A percentile compares a stretch with the other conserved stretches of the same genome.
These are phyloP conservation scores for Galerucella calmariensis DNA, from an alignment of 2,888 invertebrate genomes.

Conservation along the genomic window DNA sequence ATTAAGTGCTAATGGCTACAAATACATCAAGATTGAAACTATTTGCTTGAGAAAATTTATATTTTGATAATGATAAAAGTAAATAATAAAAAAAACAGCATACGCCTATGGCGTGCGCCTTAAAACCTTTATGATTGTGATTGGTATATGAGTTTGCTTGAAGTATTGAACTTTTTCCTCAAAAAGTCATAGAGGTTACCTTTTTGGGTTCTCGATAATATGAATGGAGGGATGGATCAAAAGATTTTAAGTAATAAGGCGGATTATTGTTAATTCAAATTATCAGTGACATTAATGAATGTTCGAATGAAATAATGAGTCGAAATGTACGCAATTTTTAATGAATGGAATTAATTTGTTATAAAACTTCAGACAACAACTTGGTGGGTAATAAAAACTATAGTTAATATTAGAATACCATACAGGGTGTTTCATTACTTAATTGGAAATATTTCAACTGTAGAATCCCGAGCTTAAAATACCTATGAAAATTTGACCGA, in stretches of 20 bases:
- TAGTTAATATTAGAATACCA: too few species aligned
- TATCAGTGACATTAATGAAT: neutral
- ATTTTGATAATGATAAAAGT: too few species aligned
- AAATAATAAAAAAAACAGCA: too few species aligned
- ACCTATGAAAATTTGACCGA: too few species aligned
- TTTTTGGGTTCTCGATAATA: slow-evolving; percentile 12
- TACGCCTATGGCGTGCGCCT: slow-evolving; percentile 11
- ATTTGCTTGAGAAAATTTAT: too few species aligned
- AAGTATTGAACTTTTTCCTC: slow-evolving; percentile 29
- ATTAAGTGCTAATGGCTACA: too few species aligned
- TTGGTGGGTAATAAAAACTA: too few species aligned
- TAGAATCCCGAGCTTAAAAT: too few species aligned
- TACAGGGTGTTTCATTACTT: too few species aligned
- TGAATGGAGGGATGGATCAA: slow-evolving; percentile 2
- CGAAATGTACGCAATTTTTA: neutral
- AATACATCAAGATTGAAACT: too few species aligned
- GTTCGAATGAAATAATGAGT: neutral
- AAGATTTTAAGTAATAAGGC: neutral
- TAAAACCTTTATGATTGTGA: slow-evolving; percentile 36
- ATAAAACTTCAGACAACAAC: too few species aligned
- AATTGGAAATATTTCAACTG: too few species aligned
- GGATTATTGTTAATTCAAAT: neutral
- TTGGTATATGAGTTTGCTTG: slow-evolving; percentile 20
- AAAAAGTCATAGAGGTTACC: slow-evolving; percentile 34
- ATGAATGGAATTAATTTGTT: neutral